Base-by-base conservation (phyloP, 2,113 vertebrate genomes). In the Catharus minimus region DNA sequence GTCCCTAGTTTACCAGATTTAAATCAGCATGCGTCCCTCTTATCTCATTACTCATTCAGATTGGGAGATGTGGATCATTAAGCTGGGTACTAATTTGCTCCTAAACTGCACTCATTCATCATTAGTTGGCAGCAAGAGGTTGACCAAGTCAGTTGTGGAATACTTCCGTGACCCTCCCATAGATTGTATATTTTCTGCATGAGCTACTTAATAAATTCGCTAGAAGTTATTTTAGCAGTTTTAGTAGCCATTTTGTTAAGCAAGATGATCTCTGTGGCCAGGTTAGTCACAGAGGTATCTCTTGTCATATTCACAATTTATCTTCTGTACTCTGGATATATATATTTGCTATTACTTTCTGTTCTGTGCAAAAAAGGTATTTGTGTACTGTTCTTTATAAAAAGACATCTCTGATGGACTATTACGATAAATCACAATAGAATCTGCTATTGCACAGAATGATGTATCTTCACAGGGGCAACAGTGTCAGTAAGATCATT, bases 11-110 rank as follows among this genome's bases (percentile, higher is more conserved):
- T 65, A 89, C 41, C 19, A 9, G 19, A 64, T 49, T 71, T 50
- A 89, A 90, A 68, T 84, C 8, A 7, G 6, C 26, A 67, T 49
- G 49, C 5, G 1, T 23, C 14, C 6, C 10, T 74, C 47, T 86
- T 87, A 84, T 26, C 69, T 87, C 91, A 95, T 88, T 85, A 83
- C 27, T 92, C 82, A 88, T 71, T 71, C 56, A 89, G 72, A 77
- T 0, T 43, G 43, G 50, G 80, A 92, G 91, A 84, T 86, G 41
- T 32, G 85, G 33, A 80, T 94, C 89, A 95, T 74, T 93, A 93
- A 81, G 57, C 61, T 46, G 64, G 43, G 55, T 46, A 68, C 62
- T 92, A 95, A 95, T 91, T 86, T 87, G 62, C 76, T 86, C 47
- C 80, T 88, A 81, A 79, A 73, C 52, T 62, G 69, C 82, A 78